Evolutionary conservation across 1,140 invertebrate species (phyloP).

Genomic region (Ectropis grisescens): DNA sequence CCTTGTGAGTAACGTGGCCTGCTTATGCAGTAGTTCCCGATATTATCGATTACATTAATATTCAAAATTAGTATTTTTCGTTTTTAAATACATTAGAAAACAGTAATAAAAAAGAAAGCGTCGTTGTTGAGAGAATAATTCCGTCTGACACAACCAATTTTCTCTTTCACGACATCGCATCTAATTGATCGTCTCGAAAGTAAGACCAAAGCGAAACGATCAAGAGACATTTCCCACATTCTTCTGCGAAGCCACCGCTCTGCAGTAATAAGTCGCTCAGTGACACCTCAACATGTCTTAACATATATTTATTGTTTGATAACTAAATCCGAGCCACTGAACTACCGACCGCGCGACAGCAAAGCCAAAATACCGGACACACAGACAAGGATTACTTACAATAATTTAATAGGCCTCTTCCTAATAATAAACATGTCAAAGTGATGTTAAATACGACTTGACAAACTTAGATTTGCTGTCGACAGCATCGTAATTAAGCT

Average conservation of each 20-base stretch:
- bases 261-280: constrained; percentile 9
- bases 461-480: constrained; percentile 20
- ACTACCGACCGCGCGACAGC: constrained; percentile 28
- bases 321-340: constrained; percentile 23
- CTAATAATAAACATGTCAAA: constrained; percentile 65
- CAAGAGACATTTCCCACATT: too few relatives aligned
- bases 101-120: too few relatives aligned
- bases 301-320: constrained; percentile 37
- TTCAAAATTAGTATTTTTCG: too few relatives aligned
- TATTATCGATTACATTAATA: too few relatives aligned
- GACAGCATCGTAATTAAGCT: background rate
- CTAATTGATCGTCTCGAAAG: too few relatives aligned
- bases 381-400: constrained; percentile 48
- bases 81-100: too few relatives aligned
- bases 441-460: constrained; percentile 42
- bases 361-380: constrained; percentile 51
- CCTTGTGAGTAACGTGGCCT: too few relatives aligned
- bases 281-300: constrained; percentile 43
- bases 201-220: too few relatives aligned
- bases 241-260: background rate
- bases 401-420: constrained; percentile 63
- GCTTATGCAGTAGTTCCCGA: too few relatives aligned
- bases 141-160: too few relatives aligned
- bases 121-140: too few relatives aligned
- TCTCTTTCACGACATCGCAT: too few relatives aligned